These are phyloP conservation scores for Poeciliopsis turneri DNA, from an alignment of 2,797 vertebrate genomes.

Conservation along the genomic window DNA sequence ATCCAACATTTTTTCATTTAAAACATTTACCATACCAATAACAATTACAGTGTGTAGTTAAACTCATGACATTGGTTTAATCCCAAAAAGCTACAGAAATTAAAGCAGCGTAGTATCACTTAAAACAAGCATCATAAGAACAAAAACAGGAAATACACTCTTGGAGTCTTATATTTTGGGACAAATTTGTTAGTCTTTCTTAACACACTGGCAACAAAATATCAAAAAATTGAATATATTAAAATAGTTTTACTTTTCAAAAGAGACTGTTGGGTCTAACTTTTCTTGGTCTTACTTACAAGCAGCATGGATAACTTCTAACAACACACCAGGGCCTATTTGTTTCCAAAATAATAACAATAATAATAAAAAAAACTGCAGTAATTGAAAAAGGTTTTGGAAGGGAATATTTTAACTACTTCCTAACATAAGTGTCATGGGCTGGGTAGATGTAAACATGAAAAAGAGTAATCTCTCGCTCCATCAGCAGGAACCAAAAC, in stretches of 20 bases:
- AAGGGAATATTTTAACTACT: background rate
- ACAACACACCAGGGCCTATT: background rate
- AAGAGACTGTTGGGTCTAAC: no score
- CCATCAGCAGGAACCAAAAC: background rate
- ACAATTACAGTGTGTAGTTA: background rate
- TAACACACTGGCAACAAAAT: background rate
- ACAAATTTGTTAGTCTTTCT: background rate
- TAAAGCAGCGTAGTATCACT: background rate
- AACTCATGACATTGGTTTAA: background rate
- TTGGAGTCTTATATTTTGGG: background rate
- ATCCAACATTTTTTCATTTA: no score
- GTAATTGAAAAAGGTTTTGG: no score
- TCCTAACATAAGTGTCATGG: background rate
- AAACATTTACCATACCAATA: background rate
- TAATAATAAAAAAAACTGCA: background rate
- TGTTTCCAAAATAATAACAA: background rate
- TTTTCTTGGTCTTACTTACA: no score
- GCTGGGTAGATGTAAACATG: background rate
- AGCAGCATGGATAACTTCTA: no score
- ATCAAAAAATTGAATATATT: background rate
- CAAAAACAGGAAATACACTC: background rate
- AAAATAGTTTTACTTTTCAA: no score
- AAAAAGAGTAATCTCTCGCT: background rate
- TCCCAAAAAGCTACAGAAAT: background rate
- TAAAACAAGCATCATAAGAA: background rate